Conservation (phyloP, 2,797 vertebrate genomes). For the Galagoides demidoff region DNA sequence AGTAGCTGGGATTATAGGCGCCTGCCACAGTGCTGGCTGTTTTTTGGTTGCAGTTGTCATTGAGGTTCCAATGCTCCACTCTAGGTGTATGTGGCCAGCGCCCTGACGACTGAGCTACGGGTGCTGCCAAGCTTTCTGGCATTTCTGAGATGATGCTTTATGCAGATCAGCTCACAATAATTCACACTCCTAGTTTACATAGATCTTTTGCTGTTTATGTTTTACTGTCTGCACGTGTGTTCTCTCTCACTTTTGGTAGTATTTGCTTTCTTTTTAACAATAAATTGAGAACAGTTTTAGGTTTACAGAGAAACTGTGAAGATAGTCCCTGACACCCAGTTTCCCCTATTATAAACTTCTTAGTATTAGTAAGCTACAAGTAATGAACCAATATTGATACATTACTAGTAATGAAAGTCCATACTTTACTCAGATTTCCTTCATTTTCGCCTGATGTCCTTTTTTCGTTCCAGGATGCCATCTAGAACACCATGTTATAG, state of each 20-base stretch:
- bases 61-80: too few species aligned
- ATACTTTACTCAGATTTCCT: neutral
- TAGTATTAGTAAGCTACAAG: neutral
- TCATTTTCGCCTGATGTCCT: neutral
- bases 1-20: too few species aligned
- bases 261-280: conserved; percentile 22
- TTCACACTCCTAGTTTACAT: neutral
- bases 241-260: neutral
- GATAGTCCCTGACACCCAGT: neutral
- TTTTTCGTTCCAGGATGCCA: neutral
- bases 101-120: too few species aligned
- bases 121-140: neutral
- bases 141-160: neutral
- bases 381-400: neutral
- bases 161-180: neutral
- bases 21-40: too few species aligned
- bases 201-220: neutral
- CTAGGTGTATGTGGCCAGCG: too few species aligned
- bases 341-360: neutral
- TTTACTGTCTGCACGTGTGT: neutral
- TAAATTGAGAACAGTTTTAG: neutral
- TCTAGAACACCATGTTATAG: neutral
- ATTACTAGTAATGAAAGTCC: neutral
- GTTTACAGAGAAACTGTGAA: neutral
- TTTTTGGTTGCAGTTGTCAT: too few species aligned